These are phyloP conservation scores for Heterodera carotae DNA, from an alignment of 1,140 invertebrate species.

Conservation along the genomic window DNA sequence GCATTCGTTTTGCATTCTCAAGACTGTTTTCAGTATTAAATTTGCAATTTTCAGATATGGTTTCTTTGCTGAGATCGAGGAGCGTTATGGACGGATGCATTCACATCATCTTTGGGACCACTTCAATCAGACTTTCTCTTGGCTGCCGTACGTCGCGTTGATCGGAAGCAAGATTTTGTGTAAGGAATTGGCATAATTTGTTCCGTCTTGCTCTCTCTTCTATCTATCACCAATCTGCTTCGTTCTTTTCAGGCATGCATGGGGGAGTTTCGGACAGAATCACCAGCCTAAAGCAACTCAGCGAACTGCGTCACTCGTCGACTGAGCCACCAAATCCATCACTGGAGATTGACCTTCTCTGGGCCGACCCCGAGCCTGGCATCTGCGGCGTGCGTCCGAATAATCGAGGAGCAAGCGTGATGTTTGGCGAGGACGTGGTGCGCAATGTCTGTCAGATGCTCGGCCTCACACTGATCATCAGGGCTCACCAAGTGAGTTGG, in stretches of 20 bases:
- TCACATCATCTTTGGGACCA: conserved; percentile 18
- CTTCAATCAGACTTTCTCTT: conserved; percentile 67
- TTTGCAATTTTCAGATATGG: conserved; percentile 9
- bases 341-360: conserved; percentile 20
- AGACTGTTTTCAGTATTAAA: conserved; percentile 64
- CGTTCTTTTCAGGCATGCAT: conserved; percentile 70
- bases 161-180: conserved; percentile 77
- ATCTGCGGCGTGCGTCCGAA: conserved; percentile 11
- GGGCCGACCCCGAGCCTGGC: conserved; percentile 34
- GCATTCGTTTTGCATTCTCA: conserved; percentile 73
- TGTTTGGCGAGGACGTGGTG: conserved; percentile 29
- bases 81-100: conserved; percentile 19
- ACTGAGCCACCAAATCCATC: conserved; percentile 12
- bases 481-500: too few species aligned
- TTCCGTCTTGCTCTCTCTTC: too few species aligned
- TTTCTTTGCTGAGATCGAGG: conserved; percentile 10
- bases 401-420: conserved; percentile 15
- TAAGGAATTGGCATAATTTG: background rate
- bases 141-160: conserved; percentile 73
- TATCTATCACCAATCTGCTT: too few species aligned
- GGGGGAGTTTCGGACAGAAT: conserved; percentile 80
- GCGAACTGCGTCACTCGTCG: background rate
- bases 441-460: too few species aligned
- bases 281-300: conserved; percentile 15
- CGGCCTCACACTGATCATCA: too few species aligned